Conservation (phyloP, 2,113 vertebrate species). For the Lepisosteus osseus region DNA sequence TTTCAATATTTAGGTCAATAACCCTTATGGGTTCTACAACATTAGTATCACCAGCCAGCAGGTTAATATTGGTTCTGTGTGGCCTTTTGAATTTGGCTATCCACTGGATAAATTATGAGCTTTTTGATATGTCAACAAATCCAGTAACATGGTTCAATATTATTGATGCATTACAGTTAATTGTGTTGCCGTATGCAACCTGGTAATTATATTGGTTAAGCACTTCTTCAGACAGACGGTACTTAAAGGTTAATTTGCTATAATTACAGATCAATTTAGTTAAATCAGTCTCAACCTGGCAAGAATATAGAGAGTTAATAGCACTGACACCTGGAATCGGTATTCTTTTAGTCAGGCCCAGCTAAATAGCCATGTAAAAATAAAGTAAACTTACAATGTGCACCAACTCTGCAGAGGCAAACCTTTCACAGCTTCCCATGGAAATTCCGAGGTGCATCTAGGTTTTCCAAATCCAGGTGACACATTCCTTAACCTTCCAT, state of each 20-base stretch:
- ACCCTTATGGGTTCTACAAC: constrained; percentile 21
- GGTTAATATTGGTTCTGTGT: constrained; percentile 38
- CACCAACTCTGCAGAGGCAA: no score
- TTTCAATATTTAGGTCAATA: constrained; percentile 15
- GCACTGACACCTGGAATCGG: constrained; percentile 13
- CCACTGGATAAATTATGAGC: constrained; percentile 45
- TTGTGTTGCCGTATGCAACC: constrained; percentile 58
- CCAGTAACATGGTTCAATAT: constrained; percentile 57
- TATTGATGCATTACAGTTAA: constrained; percentile 61
- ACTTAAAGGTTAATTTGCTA: constrained; percentile 65
- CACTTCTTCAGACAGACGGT: constrained; percentile 70
- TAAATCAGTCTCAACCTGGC: constrained; percentile 55
- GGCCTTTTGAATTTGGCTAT: constrained; percentile 41
- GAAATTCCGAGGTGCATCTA: no score
- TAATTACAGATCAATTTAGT: constrained; percentile 71
- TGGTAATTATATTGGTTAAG: constrained; percentile 65
- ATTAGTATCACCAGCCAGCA: not conserved
- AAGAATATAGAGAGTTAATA: constrained; percentile 41
- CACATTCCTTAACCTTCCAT: no score
- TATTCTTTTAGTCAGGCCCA: constrained; percentile 31
- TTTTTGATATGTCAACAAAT: constrained; percentile 64
- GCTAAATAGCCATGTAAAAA: constrained; percentile 21
- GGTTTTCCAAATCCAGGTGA: no score
- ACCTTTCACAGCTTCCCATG: not conserved
- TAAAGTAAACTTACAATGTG: no score